Evolutionary conservation across 2,113 vertebrate species (phyloP).

Genomic region (Leptobrachium ailaonicum): DNA sequence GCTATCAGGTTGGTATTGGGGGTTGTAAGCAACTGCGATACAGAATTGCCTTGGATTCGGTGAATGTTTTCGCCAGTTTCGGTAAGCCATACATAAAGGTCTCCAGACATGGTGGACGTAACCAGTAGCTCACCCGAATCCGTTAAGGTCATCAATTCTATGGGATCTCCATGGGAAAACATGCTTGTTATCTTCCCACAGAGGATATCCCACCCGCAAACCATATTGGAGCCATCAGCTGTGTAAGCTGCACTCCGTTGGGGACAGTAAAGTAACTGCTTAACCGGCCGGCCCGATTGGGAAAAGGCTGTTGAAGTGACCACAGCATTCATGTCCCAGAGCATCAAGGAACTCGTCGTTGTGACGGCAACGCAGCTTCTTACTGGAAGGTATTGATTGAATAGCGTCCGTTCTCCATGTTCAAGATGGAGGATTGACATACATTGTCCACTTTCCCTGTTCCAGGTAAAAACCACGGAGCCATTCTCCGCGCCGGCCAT

Average conservation of each 20-base stretch:
- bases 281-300: slow-evolving; percentile 60
- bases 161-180: slow-evolving; percentile 63
- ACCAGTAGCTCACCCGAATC: slow-evolving; percentile 59
- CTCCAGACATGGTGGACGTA: slow-evolving; percentile 58
- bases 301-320: slow-evolving; percentile 54
- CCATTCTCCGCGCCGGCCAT: slow-evolving; percentile 65
- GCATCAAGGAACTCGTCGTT: slow-evolving; percentile 55
- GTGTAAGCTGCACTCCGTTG: slow-evolving; percentile 64
- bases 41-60: slow-evolving; percentile 59
- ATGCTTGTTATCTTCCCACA: slow-evolving; percentile 52
- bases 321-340: slow-evolving; percentile 69
- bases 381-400: slow-evolving; percentile 56
- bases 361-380: slow-evolving; percentile 60
- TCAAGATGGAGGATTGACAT: slow-evolving; percentile 64
- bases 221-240: slow-evolving; percentile 63
- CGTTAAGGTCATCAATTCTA: slow-evolving; percentile 64
- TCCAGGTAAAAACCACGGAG: slow-evolving; percentile 67
- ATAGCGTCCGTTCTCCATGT: slow-evolving; percentile 32
- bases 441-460: slow-evolving; percentile 66
- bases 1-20: slow-evolving; percentile 66
- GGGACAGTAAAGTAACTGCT: slow-evolving; percentile 57
- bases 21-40: slow-evolving; percentile 65
- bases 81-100: slow-evolving; percentile 72
- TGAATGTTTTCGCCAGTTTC: slow-evolving; percentile 63
- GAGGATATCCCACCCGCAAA: slow-evolving; percentile 67